These are phyloP conservation scores for Falco cherrug DNA, from an alignment of 2,797 vertebrate species.

Conservation along the genomic window DNA sequence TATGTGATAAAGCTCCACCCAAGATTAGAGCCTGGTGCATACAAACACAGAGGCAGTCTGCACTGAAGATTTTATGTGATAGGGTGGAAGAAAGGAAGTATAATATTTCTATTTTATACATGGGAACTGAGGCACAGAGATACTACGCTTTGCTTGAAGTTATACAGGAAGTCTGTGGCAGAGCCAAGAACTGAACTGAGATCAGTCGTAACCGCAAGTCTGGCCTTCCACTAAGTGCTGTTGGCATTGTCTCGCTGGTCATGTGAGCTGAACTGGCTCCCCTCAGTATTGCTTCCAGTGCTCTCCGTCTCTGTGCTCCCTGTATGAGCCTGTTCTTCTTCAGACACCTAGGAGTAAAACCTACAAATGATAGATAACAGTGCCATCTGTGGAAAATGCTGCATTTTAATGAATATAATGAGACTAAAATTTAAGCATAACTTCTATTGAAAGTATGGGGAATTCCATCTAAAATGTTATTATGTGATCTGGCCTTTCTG, in stretches of 20 bases:
- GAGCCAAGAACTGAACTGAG: constrained; percentile 25
- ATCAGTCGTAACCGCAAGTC: constrained; percentile 26
- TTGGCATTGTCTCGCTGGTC: constrained; percentile 29
- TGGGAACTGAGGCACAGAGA: background rate
- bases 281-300: background rate
- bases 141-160: background rate
- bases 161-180: constrained; percentile 41
- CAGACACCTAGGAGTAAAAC: background rate
- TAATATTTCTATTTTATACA: background rate
- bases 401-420: background rate
- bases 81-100: background rate
- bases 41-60: background rate
- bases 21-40: background rate
- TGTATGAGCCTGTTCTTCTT: background rate
- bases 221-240: constrained; percentile 30
- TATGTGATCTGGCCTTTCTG: background rate
- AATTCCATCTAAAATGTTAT: background rate
- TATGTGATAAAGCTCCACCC: constrained; percentile 5
- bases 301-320: background rate
- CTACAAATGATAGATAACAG: background rate
- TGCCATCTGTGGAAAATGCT: background rate
- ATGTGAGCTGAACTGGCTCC: constrained; percentile 20
- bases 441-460: background rate
- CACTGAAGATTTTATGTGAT: background rate
- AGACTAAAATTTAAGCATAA: background rate